Evolutionary conservation across 2,113 vertebrate genomes (phyloP), one percentile per base, ranked within the genome.

Genomic region (Otis tarda): DNA sequence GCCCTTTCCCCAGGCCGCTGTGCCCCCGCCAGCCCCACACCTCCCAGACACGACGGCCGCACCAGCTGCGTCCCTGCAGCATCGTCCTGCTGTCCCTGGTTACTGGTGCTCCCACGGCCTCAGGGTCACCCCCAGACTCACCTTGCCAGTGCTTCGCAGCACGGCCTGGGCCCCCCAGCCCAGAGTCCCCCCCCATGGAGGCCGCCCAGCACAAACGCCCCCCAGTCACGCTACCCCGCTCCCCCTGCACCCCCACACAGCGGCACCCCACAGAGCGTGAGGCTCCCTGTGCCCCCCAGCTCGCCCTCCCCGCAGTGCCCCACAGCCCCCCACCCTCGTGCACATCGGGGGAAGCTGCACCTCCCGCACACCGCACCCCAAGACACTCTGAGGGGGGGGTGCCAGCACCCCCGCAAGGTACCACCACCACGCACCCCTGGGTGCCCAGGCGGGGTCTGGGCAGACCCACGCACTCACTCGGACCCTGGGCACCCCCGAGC

Each of bases 21-120:
- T 23, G 19, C 21, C n/a, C 41, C 33, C 1, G 0, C 18, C 4
- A 7, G 24, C 37, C 25, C 2, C 0, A 25, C 49, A 35, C 27
- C 65, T 56, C 28, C 75, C 35, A 25, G 14, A 59, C 57, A 43
- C 0, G 0, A 50, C 4, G 1, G 61, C 53, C 3, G 1, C n/a
- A 22, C 31, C 64, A 43, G 31, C 52, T 25, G 67, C 1, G 0
- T 24, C 76, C 56, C 24, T 33, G 30, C 17, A 75, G 43, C 71
- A 76, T 4, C 31, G 4, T 39, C 10, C n/a, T 20, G 67, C 47
- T 5, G 2, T 9, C 52, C 53, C n/a, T 39, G 25, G 53, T 12
- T 20, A 11, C 19, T 3, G 1, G 14, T 4, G 43, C 60, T 57
- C 33, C 33, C 5, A 1, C 8, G 4, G 30, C 15, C 70, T 53